Evolutionary conservation across 2,888 invertebrate genomes (phyloP).

Genomic region (Cephus sareptanus): DNA sequence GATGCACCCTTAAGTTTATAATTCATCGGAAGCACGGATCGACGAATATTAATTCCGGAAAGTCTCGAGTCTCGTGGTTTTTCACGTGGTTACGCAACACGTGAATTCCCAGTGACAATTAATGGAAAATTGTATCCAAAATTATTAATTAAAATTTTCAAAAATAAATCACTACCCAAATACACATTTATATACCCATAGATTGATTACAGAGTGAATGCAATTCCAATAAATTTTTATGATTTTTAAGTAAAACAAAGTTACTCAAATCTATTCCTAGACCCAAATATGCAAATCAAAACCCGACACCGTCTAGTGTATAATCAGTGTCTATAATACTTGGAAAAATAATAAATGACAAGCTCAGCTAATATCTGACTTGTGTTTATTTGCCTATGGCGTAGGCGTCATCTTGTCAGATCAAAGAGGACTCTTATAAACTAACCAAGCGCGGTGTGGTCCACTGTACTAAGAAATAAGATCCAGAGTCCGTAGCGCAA

Average conservation of each 20-base stretch:
- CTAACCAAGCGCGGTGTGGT: conserved; percentile 3
- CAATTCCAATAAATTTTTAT: not conserved
- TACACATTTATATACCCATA: too few relatives aligned
- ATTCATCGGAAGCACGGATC: not conserved
- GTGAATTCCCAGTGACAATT: not conserved
- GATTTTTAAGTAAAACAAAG: not conserved
- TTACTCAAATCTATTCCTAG: not conserved
- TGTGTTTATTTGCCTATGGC: not conserved
- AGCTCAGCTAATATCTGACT: not conserved
- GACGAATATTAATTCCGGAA: not conserved
- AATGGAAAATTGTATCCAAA: not conserved
- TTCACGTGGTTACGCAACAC: not conserved
- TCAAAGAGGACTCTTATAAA: conserved; percentile 9
- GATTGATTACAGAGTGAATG: not conserved
- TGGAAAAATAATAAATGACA: conserved; percentile 1
- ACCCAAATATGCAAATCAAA: not conserved
- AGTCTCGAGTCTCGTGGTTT: not conserved
- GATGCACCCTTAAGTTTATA: not conserved
- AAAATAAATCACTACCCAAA: not conserved
- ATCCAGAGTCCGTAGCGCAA: not conserved
- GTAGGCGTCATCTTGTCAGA: not conserved
- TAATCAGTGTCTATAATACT: not conserved
- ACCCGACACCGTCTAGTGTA: not conserved
- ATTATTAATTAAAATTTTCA: not conserved
- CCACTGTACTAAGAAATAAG: conserved; percentile 2